phyloP scores from a whole-genome alignment of 1,140 invertebrate species.

The Lanistes nyassanus region DNA sequence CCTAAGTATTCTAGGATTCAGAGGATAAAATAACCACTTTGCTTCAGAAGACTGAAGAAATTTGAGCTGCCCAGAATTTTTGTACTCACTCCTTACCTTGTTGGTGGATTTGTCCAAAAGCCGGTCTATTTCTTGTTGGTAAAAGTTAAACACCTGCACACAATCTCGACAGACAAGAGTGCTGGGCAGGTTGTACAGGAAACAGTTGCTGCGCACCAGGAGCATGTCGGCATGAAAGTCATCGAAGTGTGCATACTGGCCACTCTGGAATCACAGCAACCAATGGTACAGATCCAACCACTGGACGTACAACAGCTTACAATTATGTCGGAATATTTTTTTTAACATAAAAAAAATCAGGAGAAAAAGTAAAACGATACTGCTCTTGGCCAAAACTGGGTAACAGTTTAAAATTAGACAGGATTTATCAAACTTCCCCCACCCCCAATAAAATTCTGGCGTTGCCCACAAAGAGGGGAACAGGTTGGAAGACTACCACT shows the following conservation, averaged over 20 bases:
- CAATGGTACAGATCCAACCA: not conserved
- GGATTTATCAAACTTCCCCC: too few relatives aligned
- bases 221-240: constrained; percentile 65
- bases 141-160: constrained; percentile 63
- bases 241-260: constrained; percentile 54
- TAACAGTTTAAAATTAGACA: too few relatives aligned
- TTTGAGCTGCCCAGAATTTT: too few relatives aligned
- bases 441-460: too few relatives aligned
- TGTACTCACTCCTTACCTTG: constrained; percentile 41
- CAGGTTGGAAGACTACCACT: not conserved
- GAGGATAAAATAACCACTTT: too few relatives aligned
- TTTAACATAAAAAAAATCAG: too few relatives aligned
- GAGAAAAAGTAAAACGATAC: too few relatives aligned
- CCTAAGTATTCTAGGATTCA: too few relatives aligned
- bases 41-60: too few relatives aligned
- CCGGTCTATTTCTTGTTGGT: constrained; percentile 59
- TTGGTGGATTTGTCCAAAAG: constrained; percentile 55
- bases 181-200: constrained; percentile 63
- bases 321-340: not conserved
- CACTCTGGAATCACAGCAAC: constrained; percentile 37
- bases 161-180: constrained; percentile 63
- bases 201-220: constrained; percentile 63
- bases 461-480: not conserved
- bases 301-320: not conserved
- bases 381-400: too few relatives aligned